Evolutionary conservation across 2,113 vertebrate genomes (phyloP).

Genomic region (Campylomormyrus numenius): DNA sequence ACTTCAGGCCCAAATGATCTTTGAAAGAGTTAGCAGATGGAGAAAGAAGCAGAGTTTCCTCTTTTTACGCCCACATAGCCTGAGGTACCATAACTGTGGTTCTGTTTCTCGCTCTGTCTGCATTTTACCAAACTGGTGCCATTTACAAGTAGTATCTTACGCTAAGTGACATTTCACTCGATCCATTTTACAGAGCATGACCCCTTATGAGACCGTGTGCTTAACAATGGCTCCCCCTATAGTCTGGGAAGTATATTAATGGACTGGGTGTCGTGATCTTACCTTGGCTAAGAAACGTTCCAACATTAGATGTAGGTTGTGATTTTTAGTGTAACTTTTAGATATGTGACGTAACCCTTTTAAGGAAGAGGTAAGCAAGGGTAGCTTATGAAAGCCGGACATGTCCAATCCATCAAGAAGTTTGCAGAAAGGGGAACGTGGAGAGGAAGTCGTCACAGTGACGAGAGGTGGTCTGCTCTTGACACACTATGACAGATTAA

Average conservation of each 20-base stretch:
- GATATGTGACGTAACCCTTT: not conserved
- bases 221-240: not conserved
- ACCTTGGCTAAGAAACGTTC: not conserved
- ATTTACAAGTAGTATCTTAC: not conserved
- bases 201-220: not conserved
- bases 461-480: not conserved
- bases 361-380: not conserved
- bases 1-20: not conserved
- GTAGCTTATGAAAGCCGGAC: not conserved
- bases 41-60: not conserved
- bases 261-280: not conserved
- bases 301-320: not conserved
- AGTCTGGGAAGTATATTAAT: not conserved
- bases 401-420: not conserved
- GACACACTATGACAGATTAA: conserved; percentile 15
- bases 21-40: not conserved
- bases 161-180: not conserved
- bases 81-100: not conserved
- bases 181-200: not conserved
- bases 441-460: not conserved
- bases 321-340: not conserved
- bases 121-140: not conserved
- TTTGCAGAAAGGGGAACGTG: not conserved
- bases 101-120: not conserved
- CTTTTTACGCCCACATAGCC: not conserved